Evolutionary conservation across 2,797 vertebrate genomes (phyloP).

Genomic region (Emys orbicularis): DNA sequence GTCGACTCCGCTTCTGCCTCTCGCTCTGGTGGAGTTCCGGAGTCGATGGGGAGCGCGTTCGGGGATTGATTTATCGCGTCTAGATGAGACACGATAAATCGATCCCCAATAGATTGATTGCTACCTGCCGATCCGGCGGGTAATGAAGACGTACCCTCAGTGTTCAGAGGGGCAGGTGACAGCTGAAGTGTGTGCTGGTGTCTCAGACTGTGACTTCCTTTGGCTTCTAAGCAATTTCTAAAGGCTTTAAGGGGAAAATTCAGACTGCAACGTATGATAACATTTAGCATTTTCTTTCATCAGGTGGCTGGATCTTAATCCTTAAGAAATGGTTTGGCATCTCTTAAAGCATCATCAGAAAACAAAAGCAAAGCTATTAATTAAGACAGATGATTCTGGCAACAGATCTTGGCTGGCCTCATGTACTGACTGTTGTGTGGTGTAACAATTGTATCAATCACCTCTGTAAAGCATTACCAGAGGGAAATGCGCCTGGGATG

Average conservation of each 20-base stretch:
- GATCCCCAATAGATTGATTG: too few relatives aligned
- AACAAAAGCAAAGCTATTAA: slow-evolving; percentile 73
- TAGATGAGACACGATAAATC: too few relatives aligned
- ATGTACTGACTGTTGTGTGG: neutral
- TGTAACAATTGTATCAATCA: neutral
- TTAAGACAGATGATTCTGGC: slow-evolving; percentile 73
- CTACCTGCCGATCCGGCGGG: too few relatives aligned
- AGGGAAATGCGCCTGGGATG: rapidly evolving
- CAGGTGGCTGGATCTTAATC: slow-evolving; percentile 53
- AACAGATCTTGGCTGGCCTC: slow-evolving; percentile 36
- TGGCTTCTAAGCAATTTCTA: neutral
- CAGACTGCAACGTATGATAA: rapidly evolving
- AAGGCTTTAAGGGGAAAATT: neutral
- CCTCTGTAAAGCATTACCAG: neutral
- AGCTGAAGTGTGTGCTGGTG: neutral
- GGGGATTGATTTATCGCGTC: too few relatives aligned
- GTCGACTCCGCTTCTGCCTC: too few relatives aligned
- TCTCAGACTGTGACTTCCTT: neutral
- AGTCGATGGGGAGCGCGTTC: too few relatives aligned
- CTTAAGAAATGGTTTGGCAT: slow-evolving; percentile 66
- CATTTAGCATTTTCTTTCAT: slow-evolving; percentile 40
- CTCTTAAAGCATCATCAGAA: slow-evolving; percentile 53
- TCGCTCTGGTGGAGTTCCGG: too few relatives aligned
- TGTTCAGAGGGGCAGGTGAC: neutral
- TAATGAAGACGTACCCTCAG: too few relatives aligned